Evolutionary conservation across 2,888 invertebrate genomes (phyloP), one percentile per base, ranked within the genome.

Genomic region (Lasioglossum calceatum): DNA sequence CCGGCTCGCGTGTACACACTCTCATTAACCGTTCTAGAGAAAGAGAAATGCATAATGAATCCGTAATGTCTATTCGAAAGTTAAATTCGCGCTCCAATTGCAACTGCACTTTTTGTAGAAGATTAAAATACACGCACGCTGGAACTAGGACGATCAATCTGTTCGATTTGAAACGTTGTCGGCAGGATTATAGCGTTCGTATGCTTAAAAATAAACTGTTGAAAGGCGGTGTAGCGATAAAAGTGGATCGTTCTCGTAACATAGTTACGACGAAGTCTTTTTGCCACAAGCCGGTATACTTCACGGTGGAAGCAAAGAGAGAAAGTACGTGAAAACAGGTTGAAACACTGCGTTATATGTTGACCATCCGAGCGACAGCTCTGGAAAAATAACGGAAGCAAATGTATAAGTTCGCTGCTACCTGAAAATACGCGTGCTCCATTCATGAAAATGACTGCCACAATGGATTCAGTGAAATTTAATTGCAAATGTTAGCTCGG

Each of bases 311-410:
- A 36, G 58, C 77, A 70, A 84, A 82, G 84, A 84, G 88, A 87
- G 88, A 88, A 88, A 88, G 88, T 87, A 79, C 82, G 87, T 16
- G 88, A 87, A 87, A 88, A 82, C 76, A 85, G 84, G 88, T 81
- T 81, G 81, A 76, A 80, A 72, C 79, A 36, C 73, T 36, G 79
- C 58, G 71, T 54, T 70, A 79, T 61, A 79, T 61, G 27, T 36
- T 32, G 27, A 61, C 42, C 36, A 27, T 23, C n/a, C 47, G 58
- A 32, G 44, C 12, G 44, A 16, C 16, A 27, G 19, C n/a, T 44
- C 36, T 61, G 64, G 42, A 70, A 81, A 85, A 79, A 81, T 50
- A 64, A 64, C 32, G 27, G 32, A 32, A 64, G 32, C 32, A 64
- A n/a, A 58, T 16, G 27, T 64, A 16, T 16, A 32, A 16, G 16